Evolutionary conservation across 2,888 invertebrate genomes (phyloP).

Genomic region (Erebia aethiops): DNA sequence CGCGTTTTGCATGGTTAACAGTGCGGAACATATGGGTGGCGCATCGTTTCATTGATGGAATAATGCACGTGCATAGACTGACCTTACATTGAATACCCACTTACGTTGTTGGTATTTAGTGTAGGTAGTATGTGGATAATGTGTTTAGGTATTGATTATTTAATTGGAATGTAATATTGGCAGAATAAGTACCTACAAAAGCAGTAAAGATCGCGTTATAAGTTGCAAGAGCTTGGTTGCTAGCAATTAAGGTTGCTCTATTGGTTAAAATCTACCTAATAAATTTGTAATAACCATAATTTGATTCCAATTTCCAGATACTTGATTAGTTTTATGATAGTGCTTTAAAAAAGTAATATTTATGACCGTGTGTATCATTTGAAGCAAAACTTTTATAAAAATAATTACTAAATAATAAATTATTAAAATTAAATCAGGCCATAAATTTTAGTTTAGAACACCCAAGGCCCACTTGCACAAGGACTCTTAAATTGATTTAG

Average conservation of each 20-base stretch:
- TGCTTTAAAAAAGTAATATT: not conserved
- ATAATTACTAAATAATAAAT: slow-evolving; percentile 12
- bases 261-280: no score
- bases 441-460: slow-evolving; percentile 21
- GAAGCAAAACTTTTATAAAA: slow-evolving; percentile 8
- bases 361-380: slow-evolving; percentile 6
- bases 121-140: not conserved
- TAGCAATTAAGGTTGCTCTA: no score
- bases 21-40: slow-evolving; percentile 51
- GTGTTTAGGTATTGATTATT: not conserved
- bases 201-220: no score
- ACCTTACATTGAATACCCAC: not conserved
- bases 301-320: not conserved
- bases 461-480: no score
- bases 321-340: not conserved
- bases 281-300: not conserved
- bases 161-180: not conserved
- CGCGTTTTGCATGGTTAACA: slow-evolving; percentile 53
- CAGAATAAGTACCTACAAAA: no score
- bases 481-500: no score
- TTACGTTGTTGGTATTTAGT: not conserved
- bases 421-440: slow-evolving; percentile 29
- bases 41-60: slow-evolving; percentile 23
- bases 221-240: no score
- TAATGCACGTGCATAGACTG: not conserved